Evolutionary conservation across 2,797 vertebrate species (phyloP), one percentile per base, ranked within the genome.

Genomic region (Notolabrus celidotus): DNA sequence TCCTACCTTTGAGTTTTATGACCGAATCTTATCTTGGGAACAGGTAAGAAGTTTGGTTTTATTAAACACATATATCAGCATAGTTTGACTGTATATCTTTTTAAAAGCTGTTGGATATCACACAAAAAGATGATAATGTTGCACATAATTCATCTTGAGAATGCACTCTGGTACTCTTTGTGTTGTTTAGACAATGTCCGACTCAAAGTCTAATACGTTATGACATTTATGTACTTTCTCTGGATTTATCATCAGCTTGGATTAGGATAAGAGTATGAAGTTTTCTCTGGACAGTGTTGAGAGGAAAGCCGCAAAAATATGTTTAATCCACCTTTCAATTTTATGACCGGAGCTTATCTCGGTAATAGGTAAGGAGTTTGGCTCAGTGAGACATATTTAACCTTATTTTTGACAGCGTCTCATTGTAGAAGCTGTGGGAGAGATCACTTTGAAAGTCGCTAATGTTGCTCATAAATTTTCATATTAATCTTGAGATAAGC

Each of bases 281-380:
- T 79, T 80, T 72, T 72, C 54, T 53, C 75, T 86, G 67, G 84
- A 71, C 50, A 1, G 25, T 17, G 61, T 22, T 61, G 20, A 68
- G 57, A 81, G 60, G 39, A 31, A 25, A 67, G n/a, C 15, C 5
- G n/a, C 33, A 58, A 52, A 59, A 33, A 7, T 1, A 41, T 17
- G 19, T 2, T 17, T 9, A 20, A 20, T 10, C 20, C 31, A 63
- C 10, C n/a, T 43, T 43, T 20, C 16, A 14, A 55, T 46, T 63
- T 39, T 31, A 62, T 56, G 50, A 39, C 43, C 33, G 42, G 33
- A 58, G 25, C 9, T 14, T 22, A 79, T 61, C 10, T 6, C 31
- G 29, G 29, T 29, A n/a, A n/a, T 7, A 0, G 23, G 34, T 36
- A 15, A 27, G 22, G 33, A 46, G 45, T 36, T 10, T 38, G 55